Base-by-base conservation (phyloP, 2,797 vertebrate species). In the Sebastes oblongus region DNA sequence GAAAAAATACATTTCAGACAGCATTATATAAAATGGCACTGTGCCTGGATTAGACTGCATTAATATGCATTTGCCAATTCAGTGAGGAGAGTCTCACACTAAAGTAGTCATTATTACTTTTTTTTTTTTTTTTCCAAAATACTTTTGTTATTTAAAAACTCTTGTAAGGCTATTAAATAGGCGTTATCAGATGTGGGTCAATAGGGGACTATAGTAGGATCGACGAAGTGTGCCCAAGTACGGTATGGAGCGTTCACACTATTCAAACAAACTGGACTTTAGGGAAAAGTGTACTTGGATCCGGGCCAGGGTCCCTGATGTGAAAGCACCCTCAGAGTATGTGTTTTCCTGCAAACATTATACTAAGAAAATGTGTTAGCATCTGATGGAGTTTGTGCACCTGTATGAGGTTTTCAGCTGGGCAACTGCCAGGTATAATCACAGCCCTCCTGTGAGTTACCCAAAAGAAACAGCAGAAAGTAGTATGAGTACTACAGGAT, bases 361-460 rank as follows among this genome's bases (percentile, higher is more conserved):
- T 70, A 18, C n/a, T 68, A 52, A 36, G 58, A 65, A 34, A 34
- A 34, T 42, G 24, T 25, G 36, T 64, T 56, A 14, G 50, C 24
- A 39, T 73, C 78, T 50, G 32, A 70, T 61, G 64, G n/a, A 71
- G 80, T 76, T 72, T 68, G 46, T 69, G 52, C 71, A 87, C 74
- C 69, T 84, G 64, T 52, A n/a, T 80, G 73, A 54, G 20, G n/a
- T 54, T 54, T 54, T 22, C 50, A 54, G 50, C 10, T 54, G 8
- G n/a, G n/a, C 9, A 22, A 22, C n/a, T 54, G 20, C 50, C 50
- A 54, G 50, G 50, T 56, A 56, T 66, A 66, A 83, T 80, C 67
- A 60, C 60, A 65, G 61, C 42, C 6, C 4, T 67, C 36, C 65
- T 61, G 30, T 5, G 56, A 66, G 29, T 52, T 18, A 16, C n/a